Evolutionary conservation across 2,888 invertebrate species (phyloP).

Genomic region (Thecophora atra): DNA sequence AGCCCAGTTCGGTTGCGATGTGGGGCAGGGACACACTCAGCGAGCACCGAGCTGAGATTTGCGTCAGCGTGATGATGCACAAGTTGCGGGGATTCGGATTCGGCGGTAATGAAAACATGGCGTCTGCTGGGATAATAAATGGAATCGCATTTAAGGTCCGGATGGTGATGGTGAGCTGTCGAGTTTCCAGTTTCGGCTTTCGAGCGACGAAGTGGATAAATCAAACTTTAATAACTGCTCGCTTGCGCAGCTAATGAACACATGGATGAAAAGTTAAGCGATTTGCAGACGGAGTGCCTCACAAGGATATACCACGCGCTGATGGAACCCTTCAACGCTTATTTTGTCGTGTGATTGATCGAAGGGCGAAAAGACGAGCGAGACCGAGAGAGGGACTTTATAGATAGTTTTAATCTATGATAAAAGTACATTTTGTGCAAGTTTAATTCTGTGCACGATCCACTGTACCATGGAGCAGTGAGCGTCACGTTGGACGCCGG

Average conservation of each 20-base stretch:
- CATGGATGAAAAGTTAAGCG: too few species aligned
- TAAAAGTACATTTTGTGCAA: neutral
- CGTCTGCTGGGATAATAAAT: slow-evolving; percentile 15
- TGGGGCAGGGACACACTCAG: neutral
- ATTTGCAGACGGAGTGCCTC: too few species aligned
- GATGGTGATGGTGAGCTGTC: neutral
- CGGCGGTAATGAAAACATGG: slow-evolving; percentile 25
- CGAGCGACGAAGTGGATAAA: neutral
- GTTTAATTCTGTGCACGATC: neutral
- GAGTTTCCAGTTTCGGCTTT: neutral
- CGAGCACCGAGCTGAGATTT: slow-evolving; percentile 4
- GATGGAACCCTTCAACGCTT: too few species aligned
- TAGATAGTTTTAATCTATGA: neutral
- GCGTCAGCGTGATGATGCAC: neutral
- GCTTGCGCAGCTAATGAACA: too few species aligned
- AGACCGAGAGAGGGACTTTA: too few species aligned
- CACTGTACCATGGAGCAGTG: too few species aligned
- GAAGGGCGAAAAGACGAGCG: too few species aligned
- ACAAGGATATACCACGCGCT: too few species aligned
- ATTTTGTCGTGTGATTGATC: too few species aligned
- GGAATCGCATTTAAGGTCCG: slow-evolving; percentile 8
- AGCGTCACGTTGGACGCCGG: neutral
- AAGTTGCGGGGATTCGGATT: neutral
- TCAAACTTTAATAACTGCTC: too few species aligned
- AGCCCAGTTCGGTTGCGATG: neutral